These are phyloP conservation scores for Drosophila littoralis DNA, from an alignment of 1,140 invertebrate species.

Conservation along the genomic window DNA sequence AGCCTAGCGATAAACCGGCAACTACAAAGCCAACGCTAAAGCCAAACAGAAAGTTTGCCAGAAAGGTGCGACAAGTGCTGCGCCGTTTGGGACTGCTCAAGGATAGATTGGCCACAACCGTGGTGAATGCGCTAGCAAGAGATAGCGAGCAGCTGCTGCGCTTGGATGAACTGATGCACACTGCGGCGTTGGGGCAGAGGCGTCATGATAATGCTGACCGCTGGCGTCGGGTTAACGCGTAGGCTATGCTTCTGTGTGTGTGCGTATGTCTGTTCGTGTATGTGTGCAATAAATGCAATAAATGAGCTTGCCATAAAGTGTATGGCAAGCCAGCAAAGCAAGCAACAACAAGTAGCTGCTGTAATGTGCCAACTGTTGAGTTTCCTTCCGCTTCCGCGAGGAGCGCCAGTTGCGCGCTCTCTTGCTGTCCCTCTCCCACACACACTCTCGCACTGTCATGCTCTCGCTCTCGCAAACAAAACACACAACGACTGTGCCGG, in stretches of 20 bases:
- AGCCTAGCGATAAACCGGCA: too few species aligned
- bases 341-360: constrained; percentile 58
- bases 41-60: neutral
- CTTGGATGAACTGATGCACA: constrained; percentile 34
- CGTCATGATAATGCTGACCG: neutral
- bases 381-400: constrained; percentile 73
- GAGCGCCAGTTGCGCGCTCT: neutral
- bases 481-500: constrained; percentile 41
- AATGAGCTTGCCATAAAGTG: constrained; percentile 47
- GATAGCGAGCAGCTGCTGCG: neutral
- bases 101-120: neutral
- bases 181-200: neutral
- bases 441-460: constrained; percentile 7
- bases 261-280: neutral
- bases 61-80: neutral
- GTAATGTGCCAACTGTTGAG: constrained; percentile 80
- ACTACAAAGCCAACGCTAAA: neutral
- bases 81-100: neutral
- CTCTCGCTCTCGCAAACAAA: constrained; percentile 24
- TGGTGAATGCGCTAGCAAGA: neutral
- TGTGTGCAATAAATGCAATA: constrained; percentile 52
- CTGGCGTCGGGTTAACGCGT: neutral
- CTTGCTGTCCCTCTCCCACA: neutral
- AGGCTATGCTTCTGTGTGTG: neutral
- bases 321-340: constrained; percentile 29